A percentile compares a stretch with the other conserved stretches of the same genome.
Evolutionary conservation across 2,888 invertebrate species (phyloP).

Genomic region (Willowsia nigromaculata): DNA sequence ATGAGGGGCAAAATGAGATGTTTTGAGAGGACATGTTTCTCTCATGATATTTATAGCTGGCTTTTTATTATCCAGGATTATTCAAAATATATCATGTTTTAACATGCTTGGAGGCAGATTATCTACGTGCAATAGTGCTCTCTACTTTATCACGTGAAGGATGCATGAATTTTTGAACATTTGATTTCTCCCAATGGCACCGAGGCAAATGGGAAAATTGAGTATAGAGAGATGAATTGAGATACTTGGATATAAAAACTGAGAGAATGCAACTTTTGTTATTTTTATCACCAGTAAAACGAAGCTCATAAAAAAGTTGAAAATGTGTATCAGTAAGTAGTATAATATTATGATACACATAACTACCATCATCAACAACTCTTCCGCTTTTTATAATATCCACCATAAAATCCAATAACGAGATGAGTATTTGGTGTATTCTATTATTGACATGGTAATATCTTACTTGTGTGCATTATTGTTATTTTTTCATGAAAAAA

Average conservation of each 20-base stretch:
- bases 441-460: conserved; percentile 1
- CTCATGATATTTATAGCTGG: not conserved
- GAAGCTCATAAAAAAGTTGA: not conserved
- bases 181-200: too few relatives aligned
- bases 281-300: not conserved
- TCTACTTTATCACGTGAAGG: too few relatives aligned
- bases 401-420: not conserved
- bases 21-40: not conserved
- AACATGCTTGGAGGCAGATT: too few relatives aligned
- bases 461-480: not conserved
- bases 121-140: too few relatives aligned
- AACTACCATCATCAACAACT: not conserved
- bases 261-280: not conserved
- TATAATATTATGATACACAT: not conserved
- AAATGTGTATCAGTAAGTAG: not conserved
- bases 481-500: too few relatives aligned
- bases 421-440: not conserved
- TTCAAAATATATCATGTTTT: too few relatives aligned
- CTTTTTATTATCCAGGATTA: too few relatives aligned
- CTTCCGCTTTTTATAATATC: too few relatives aligned
- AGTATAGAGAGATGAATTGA: not conserved
- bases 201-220: not conserved
- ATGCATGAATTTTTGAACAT: too few relatives aligned
- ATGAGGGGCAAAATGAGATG: not conserved
- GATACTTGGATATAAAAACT: too few relatives aligned